Percentiles rank a stretch among this genome's conserved stretches.
Evolutionary conservation across 2,113 vertebrate species (phyloP).

Genomic region (Phyllostomus discolor): DNA sequence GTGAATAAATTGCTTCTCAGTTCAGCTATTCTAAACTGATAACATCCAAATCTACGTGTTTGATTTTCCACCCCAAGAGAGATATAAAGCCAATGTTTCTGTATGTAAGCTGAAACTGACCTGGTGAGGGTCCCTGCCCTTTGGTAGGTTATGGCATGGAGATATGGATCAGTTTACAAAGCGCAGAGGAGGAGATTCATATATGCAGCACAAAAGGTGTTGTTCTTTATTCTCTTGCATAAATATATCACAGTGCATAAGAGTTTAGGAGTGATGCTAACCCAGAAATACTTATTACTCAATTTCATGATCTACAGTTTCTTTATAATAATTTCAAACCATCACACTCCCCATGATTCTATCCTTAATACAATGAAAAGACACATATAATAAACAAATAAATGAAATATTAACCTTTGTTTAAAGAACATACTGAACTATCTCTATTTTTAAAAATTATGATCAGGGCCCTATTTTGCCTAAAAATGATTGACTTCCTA

Average conservation of each 20-base stretch:
- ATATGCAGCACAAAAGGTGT: background rate
- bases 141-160: background rate
- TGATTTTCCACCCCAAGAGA: background rate
- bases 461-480: background rate
- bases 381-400: background rate
- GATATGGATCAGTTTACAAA: conserved; percentile 26
- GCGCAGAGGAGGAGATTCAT: background rate
- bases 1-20: background rate
- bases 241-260: background rate
- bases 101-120: background rate
- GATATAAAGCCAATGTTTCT: background rate
- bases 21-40: background rate
- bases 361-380: background rate
- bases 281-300: background rate
- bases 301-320: background rate
- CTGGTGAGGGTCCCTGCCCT: background rate
- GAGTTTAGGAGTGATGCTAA: background rate
- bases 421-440: background rate
- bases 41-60: background rate
- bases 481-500: background rate
- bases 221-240: background rate
- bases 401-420: background rate
- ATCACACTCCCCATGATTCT: background rate
- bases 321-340: background rate
- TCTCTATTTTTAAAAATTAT: background rate